Evolutionary conservation across 2,888 invertebrate species (phyloP).

Genomic region (Vannuccia rotundouncinata): DNA sequence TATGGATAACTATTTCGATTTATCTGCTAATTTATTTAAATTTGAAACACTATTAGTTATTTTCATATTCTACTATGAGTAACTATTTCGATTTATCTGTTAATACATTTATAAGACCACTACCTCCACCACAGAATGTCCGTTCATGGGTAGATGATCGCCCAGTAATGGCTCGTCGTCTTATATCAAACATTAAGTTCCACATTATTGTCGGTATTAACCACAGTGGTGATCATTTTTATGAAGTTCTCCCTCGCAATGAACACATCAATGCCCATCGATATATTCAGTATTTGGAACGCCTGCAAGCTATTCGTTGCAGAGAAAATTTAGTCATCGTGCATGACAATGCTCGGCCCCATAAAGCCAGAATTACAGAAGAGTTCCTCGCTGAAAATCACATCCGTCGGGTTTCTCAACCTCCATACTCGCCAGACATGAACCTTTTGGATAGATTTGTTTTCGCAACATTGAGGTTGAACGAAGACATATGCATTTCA

Average conservation of each 20-base stretch:
- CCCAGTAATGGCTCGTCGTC: background rate
- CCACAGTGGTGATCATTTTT: background rate
- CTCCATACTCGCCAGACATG: background rate
- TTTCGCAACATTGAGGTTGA: background rate
- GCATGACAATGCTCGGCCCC: background rate
- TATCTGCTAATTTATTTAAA: no score
- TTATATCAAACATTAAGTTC: background rate
- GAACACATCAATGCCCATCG: background rate
- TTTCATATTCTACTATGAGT: no score
- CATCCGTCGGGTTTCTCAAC: background rate
- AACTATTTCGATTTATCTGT: no score
- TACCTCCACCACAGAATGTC: no score
- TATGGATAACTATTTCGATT: no score
- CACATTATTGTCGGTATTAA: background rate
- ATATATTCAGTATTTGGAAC: background rate
- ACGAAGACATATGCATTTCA: background rate
- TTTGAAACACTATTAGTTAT: no score
- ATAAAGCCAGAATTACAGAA: background rate
- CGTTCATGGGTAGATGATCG: no score
- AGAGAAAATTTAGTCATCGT: background rate
- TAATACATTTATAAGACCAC: no score
- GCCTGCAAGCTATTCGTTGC: background rate
- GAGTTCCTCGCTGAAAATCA: background rate
- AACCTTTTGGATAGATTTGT: background rate
- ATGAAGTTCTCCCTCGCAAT: background rate